phyloP scores from a whole-genome alignment of 2,888 invertebrate genomes.

The Rhogogaster chlorosoma region DNA sequence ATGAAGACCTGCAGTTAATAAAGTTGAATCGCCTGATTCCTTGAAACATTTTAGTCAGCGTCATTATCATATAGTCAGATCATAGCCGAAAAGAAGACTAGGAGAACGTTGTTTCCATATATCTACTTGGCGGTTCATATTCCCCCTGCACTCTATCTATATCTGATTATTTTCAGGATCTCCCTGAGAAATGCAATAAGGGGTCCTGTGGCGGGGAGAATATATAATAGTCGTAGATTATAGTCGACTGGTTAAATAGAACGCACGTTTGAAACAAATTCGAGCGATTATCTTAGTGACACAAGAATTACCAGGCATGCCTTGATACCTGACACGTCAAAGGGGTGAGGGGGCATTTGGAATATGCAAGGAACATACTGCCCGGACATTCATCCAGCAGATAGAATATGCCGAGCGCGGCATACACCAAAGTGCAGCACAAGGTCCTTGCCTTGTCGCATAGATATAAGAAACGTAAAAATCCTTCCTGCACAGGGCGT shows the following conservation, averaged over 20 bases:
- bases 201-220: background rate
- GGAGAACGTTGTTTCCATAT: background rate
- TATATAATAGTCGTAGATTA: background rate
- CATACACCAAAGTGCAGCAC: slow-evolving; percentile 2
- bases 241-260: slow-evolving; percentile 17
- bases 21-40: background rate
- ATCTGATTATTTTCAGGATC: background rate
- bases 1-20: background rate
- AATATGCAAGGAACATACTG: background rate
- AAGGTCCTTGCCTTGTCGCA: background rate
- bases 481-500: slow-evolving; percentile 31
- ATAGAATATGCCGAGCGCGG: background rate
- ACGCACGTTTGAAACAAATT: slow-evolving; percentile 6
- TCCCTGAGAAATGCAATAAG: background rate
- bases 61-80: background rate
- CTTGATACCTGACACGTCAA: background rate
- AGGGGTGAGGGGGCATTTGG: background rate
- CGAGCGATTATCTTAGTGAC: slow-evolving; percentile 7
- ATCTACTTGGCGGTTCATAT: background rate
- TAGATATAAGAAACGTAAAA: background rate
- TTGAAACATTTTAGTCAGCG: background rate
- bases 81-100: background rate
- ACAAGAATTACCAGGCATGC: background rate
- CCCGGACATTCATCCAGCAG: background rate
- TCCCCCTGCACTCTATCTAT: background rate